Percentiles rank a stretch among this genome's conserved stretches.
These are phyloP conservation scores for Chaetogeoica ovagalla DNA, from an alignment of 2,888 invertebrate genomes.

Conservation along the genomic window DNA sequence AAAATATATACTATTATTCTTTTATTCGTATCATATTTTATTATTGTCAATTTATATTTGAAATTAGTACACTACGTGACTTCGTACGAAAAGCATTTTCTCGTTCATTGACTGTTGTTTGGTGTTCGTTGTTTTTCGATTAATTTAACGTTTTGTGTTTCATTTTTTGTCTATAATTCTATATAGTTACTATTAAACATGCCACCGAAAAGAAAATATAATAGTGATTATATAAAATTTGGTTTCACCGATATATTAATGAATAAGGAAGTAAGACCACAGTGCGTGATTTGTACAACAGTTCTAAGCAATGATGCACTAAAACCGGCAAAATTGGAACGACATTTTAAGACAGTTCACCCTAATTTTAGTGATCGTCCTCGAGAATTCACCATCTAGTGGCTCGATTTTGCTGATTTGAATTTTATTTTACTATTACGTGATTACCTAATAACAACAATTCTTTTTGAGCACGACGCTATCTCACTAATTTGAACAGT, in stretches of 20 bases:
- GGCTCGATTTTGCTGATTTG: too few relatives aligned
- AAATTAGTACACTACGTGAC: slow-evolving; percentile 21
- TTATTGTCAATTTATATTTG: too few relatives aligned
- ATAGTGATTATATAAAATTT: slow-evolving; percentile 42
- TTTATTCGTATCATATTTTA: slow-evolving; percentile 9
- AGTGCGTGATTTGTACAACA: slow-evolving; percentile 54
- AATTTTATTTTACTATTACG: too few relatives aligned
- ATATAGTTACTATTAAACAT: slow-evolving; percentile 20
- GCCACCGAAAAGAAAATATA: slow-evolving; percentile 46
- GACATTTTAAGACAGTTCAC: slow-evolving; percentile 57
- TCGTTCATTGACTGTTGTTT: slow-evolving; percentile 4
- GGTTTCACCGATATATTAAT: slow-evolving; percentile 29
- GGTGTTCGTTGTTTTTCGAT: too few relatives aligned
- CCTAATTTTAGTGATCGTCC: slow-evolving; percentile 26
- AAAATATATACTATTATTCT: neutral
- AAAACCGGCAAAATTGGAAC: slow-evolving; percentile 57
- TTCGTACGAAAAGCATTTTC: slow-evolving; percentile 6
- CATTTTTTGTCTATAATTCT: neutral
- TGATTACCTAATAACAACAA: too few relatives aligned
- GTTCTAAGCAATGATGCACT: slow-evolving; percentile 56
- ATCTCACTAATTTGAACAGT: too few relatives aligned
- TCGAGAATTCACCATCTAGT: slow-evolving; percentile 19
- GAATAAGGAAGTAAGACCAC: slow-evolving; percentile 40
- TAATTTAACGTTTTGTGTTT: slow-evolving; percentile 19
- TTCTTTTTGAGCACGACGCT: too few relatives aligned